Conservation (phyloP, 2,113 vertebrate genomes). For the Crypturellus undulatus region DNA sequence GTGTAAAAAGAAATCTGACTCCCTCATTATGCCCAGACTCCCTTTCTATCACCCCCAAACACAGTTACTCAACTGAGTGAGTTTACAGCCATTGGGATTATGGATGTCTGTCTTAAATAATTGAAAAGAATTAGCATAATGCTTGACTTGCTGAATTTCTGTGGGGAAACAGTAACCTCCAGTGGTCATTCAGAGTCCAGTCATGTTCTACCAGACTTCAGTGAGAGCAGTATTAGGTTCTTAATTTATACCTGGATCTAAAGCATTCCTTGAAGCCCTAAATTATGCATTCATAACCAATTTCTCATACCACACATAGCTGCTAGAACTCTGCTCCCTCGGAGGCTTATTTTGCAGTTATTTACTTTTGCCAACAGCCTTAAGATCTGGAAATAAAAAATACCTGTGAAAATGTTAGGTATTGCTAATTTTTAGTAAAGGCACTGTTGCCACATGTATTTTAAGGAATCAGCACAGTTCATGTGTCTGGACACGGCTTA, state of each 20-base stretch:
- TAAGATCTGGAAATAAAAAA: neutral
- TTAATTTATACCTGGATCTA: constrained; percentile 41
- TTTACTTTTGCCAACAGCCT: constrained; percentile 24
- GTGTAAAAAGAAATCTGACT: neutral
- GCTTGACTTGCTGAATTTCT: constrained; percentile 20
- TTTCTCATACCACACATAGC: neutral
- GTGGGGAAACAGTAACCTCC: constrained; percentile 43
- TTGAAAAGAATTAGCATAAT: constrained; percentile 42
- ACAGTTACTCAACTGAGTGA: neutral
- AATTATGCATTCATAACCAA: constrained; percentile 47
- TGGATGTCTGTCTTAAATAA: constrained; percentile 14
- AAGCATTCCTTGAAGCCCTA: constrained; percentile 41
- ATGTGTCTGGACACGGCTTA: neutral
- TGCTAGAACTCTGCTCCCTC: neutral
- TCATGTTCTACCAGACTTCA: constrained; percentile 41
- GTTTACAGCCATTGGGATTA: neutral
- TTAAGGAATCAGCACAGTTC: neutral
- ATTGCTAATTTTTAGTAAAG: neutral
- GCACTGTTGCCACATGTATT: neutral
- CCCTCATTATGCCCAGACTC: neutral
- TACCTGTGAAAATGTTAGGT: neutral
- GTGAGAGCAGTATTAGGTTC: neutral
- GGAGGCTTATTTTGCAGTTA: constrained; percentile 31
- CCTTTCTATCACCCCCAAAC: neutral
- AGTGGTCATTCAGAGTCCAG: constrained; percentile 53